These are phyloP conservation scores for Labeo catla DNA, from an alignment of 2,113 vertebrate species.

Conservation along the genomic window DNA sequence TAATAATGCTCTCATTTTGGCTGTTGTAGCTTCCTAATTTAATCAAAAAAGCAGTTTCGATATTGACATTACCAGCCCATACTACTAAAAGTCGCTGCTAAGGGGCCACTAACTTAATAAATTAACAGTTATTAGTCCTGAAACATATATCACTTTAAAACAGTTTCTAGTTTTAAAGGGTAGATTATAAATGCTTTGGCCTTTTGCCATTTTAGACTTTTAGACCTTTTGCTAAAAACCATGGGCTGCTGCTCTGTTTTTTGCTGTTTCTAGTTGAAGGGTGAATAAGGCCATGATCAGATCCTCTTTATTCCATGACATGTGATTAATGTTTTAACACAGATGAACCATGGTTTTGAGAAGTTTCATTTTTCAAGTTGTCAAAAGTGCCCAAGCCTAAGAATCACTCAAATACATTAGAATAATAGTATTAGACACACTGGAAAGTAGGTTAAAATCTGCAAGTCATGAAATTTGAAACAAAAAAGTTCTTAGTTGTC, in stretches of 20 bases:
- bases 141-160: neutral
- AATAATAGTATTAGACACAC: neutral
- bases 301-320: conserved; percentile 3
- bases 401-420: conserved; percentile 6
- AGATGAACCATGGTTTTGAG: neutral
- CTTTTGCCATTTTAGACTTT: neutral
- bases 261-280: neutral
- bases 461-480: conserved; percentile 65
- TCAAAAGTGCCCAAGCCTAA: neutral
- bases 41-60: neutral
- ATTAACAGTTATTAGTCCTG: neutral
- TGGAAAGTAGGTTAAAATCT: conserved; percentile 39
- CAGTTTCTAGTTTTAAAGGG: neutral
- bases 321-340: conserved; percentile 12
- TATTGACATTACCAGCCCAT: neutral
- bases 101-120: neutral
- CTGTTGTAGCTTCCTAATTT: neutral
- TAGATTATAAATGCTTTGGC: neutral
- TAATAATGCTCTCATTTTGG: neutral
- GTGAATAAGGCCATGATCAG: neutral
- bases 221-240: neutral
- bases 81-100: neutral
- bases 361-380: neutral
- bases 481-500: conserved; percentile 60
- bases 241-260: too few relatives aligned